Evolutionary conservation across 2,888 invertebrate species (phyloP), one percentile per base, ranked within the genome.

Genomic region (Drosophila rellima): DNA sequence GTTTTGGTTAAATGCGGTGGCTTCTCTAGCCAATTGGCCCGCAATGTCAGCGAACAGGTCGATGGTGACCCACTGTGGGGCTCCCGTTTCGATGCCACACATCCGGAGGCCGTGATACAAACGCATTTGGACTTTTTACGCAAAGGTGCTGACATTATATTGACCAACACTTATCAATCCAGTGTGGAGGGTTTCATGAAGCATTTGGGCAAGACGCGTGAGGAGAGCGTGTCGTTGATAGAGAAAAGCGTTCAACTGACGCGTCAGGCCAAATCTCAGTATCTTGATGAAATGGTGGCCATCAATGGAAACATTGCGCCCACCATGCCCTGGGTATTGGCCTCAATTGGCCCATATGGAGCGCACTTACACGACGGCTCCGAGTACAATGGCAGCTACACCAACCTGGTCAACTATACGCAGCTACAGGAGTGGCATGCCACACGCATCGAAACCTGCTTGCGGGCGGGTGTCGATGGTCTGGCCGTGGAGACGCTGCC

Each of bases 401-500:
- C 95, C 0, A 94, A 94, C 59, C 94, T 92, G 31, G 94, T 96
- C 1, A 92, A 95, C 11, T 92, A 92, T 48, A 92, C 95, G 93
- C 94, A 94, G 52, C 94, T 98, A 91, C 94, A 94, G 54, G 94
- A 95, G 20, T 98, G 97, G 96, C 98, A 98, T 91, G 93, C 94
- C 68, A 96, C 96, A 0, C 94, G 97, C 44, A 95, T 98, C 17
- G 94, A 94, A 75, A 95, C 96, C 0, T 93, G 98, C 18, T 91
- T 97, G 23, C 11, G 95, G 63, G 95, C 95, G 4, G 97, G 96
- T 0, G 96, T 96, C 3, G 97, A 98, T 92, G 91, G 97, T 3
- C 92, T 98, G 66, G 97, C 97, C 1, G 92, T 98, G 69, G 98
- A 98, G 93, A 98, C 98, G 0, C 96, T 98, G 81, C 98, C 98